Percentiles rank a stretch among this genome's conserved stretches.
phyloP scores from a whole-genome alignment of 2,888 invertebrate genomes.

The Chelonus formosanus region DNA sequence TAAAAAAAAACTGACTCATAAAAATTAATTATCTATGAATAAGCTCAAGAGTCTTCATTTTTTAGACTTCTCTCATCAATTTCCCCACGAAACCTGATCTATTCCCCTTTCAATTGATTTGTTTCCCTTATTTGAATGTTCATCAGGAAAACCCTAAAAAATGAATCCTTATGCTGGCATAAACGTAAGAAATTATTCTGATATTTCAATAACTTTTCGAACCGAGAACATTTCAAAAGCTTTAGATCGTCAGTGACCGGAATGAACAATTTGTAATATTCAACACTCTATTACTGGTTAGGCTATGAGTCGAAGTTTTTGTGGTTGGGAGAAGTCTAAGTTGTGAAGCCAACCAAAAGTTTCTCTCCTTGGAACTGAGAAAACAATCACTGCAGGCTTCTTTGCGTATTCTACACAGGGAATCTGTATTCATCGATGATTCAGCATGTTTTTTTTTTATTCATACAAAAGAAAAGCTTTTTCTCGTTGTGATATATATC shows the following conservation, averaged over 20 bases:
- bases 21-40: too few species aligned
- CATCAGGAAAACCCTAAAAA: too few species aligned
- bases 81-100: too few species aligned
- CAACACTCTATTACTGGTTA: conserved; percentile 16
- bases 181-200: too few species aligned
- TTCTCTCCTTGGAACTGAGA: conserved; percentile 11
- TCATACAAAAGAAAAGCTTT: not conserved
- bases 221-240: not conserved
- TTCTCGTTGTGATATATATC: not conserved
- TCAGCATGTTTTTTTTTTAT: conserved; percentile 7
- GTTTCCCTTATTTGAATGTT: too few species aligned
- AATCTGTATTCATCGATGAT: conserved; percentile 11
- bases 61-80: too few species aligned
- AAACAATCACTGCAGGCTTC: conserved; percentile 11
- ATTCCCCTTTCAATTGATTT: too few species aligned
- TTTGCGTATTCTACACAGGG: conserved; percentile 5
- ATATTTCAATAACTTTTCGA: too few species aligned
- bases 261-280: conserved; percentile 19
- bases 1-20: too few species aligned
- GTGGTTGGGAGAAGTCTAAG: not conserved
- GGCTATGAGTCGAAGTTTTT: conserved; percentile 7
- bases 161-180: too few species aligned
- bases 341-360: conserved; percentile 17
- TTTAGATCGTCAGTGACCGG: conserved; percentile 21
- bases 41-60: too few species aligned